A percentile compares a stretch with the other conserved stretches of the same genome.
Conservation (phyloP, 2,797 vertebrate species). For the Crotalus adamanteus region DNA sequence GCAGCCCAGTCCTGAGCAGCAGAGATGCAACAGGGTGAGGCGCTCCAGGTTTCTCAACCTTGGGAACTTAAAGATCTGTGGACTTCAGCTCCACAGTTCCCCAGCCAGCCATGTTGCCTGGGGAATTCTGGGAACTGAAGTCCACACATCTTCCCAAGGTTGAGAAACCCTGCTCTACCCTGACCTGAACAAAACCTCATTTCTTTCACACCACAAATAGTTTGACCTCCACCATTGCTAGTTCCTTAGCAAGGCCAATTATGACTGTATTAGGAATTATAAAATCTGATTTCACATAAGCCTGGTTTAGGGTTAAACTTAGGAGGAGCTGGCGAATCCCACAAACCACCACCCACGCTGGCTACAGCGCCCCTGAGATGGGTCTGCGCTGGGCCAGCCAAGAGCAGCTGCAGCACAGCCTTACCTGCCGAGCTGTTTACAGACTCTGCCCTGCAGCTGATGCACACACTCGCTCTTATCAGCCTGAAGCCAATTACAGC, state of each 20-base stretch:
- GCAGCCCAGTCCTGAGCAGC: neutral
- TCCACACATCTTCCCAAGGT: neutral
- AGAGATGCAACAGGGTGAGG: neutral
- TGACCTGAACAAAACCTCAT: neutral
- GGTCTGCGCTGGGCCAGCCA: neutral
- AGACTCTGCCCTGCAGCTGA: neutral
- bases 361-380: neutral
- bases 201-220: neutral
- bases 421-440: neutral
- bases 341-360: neutral
- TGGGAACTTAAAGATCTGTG: neutral
- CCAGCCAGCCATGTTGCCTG: neutral
- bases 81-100: neutral
- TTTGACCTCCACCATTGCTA: neutral
- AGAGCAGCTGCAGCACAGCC: neutral
- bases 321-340: neutral
- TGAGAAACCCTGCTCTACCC: neutral
- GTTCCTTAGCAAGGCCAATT: neutral
- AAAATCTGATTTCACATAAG: neutral
- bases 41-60: neutral
- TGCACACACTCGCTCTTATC: neutral
- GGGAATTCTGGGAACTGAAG: neutral
- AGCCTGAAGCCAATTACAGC: neutral
- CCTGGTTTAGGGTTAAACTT: neutral
- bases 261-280: neutral